Conservation (phyloP, 2,113 vertebrate genomes). For the Elgaria multicarinata region DNA sequence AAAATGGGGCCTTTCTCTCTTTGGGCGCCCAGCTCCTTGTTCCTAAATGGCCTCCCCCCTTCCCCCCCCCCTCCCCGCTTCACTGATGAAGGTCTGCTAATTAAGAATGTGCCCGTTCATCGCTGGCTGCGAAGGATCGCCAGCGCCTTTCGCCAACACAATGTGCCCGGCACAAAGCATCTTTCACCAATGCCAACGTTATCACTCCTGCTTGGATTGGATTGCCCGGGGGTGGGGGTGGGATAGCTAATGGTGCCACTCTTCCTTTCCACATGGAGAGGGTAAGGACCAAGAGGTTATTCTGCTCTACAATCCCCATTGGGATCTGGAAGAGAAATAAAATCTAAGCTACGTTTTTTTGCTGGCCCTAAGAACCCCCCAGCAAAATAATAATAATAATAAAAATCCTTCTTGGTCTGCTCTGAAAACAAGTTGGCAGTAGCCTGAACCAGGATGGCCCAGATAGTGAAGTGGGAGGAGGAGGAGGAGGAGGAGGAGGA, state of each 20-base stretch:
- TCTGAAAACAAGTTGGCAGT: conserved; percentile 23
- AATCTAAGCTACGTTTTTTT: conserved; percentile 35
- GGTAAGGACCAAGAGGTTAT: conserved; percentile 20
- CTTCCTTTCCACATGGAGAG: neutral
- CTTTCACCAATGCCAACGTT: conserved; percentile 48
- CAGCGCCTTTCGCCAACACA: conserved; percentile 53
- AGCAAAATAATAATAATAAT: too few species aligned
- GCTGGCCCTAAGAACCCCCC: conserved; percentile 38
- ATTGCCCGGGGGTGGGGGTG: neutral
- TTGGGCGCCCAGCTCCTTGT: conserved; percentile 8
- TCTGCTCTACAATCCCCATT: conserved; percentile 51
- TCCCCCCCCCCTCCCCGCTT: conserved; percentile 9
- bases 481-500: rapidly evolving
- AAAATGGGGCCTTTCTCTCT: neutral
- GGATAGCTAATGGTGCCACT: conserved; percentile 54
- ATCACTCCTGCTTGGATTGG: conserved; percentile 53
- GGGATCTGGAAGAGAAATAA: conserved; percentile 53
- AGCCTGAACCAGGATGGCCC: neutral
- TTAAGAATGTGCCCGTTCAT: conserved; percentile 54
- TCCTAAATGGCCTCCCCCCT: conserved; percentile 8
- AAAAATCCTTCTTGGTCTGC: too few species aligned
- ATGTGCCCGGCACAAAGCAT: conserved; percentile 48
- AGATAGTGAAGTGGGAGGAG: neutral
- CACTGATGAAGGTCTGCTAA: conserved; percentile 55
- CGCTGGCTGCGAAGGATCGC: conserved; percentile 42